A percentile compares a stretch with the other conserved stretches of the same genome.
These are phyloP conservation scores for Threskiornis aethiopicus DNA, from an alignment of 2,797 vertebrate genomes.

Conservation along the genomic window DNA sequence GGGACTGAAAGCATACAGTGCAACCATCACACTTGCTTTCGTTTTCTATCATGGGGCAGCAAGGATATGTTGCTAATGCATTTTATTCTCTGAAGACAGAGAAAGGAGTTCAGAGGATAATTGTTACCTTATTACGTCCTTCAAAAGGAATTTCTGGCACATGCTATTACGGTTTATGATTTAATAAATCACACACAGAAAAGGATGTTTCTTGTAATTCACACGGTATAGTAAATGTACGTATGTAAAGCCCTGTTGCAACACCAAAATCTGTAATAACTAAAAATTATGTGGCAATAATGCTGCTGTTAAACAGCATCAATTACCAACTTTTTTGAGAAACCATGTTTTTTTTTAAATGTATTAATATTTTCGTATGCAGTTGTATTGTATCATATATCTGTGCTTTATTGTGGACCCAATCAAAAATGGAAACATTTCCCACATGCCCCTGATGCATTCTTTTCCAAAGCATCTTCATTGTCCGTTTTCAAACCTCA, in stretches of 20 bases:
- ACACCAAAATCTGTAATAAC: background rate
- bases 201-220: background rate
- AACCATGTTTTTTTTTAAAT: background rate
- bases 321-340: background rate
- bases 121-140: slow-evolving; percentile 9
- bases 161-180: slow-evolving; percentile 8
- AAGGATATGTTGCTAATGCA: background rate
- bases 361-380: background rate
- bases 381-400: background rate
- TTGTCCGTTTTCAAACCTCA: background rate
- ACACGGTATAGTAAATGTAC: background rate
- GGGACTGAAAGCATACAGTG: background rate
- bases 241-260: background rate
- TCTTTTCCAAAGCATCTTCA: background rate
- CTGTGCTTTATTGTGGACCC: background rate
- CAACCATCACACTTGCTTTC: slow-evolving; percentile 7
- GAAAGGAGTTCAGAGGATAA: slow-evolving; percentile 31
- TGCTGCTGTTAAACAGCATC: background rate
- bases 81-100: slow-evolving; percentile 36
- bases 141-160: slow-evolving; percentile 19
- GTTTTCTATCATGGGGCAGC: slow-evolving; percentile 3
- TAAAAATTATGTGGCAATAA: background rate
- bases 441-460: too few relatives aligned
- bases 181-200: slow-evolving; percentile 17
- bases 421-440: background rate